Evolutionary conservation across 2,888 invertebrate genomes (phyloP), one percentile per base, ranked within the genome.

Genomic region (Caenorhabditis virilis): DNA sequence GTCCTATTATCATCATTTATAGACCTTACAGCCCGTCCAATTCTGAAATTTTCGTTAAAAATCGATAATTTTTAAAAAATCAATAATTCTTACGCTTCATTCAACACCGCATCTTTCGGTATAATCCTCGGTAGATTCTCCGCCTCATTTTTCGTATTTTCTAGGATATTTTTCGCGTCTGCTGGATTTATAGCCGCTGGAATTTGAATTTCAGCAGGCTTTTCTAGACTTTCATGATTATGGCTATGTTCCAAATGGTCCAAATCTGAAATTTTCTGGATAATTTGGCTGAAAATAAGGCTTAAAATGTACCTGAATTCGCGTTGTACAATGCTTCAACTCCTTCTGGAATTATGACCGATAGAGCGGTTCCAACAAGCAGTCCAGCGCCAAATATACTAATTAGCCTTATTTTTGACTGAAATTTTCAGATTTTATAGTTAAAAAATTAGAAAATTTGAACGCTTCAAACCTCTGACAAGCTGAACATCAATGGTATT

Each of bases 341-440:
- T 6, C 98, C 98, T 86, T 98, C 98, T 0, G 98, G 98, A 76
- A 98, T 95, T 54, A 98, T 98, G 0, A 98, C 97, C 5, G 94
- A 91, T 30, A 99, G 85, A 0, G 98, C 95, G 26, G 98, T 97
- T 1, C 98, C 98, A 1, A 98, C 95, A 1, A 98, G 87, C 7
- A 98, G 88, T 1, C 98, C 98, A 7, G 98, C 97, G 51, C 98
- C 98, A 69, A 98, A 89, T 15, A 95, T 91, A 26, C 95, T 94
- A 33, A 95, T 90, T 80, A 92, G 88, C 83, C 94, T 91, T 30
- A 98, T 87, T 84, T 93, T 95, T 62, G 92, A 92, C 95, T 97
- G 84, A 69, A 87, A 86, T 38, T 26, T 13, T 27, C n/a, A 5
- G 9, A 13, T 36, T 5, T 6, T 18, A n/a, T 39, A 26, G 5